Base-by-base conservation (phyloP, 1,140 invertebrate species). In the Coenobita brevimanus region DNA sequence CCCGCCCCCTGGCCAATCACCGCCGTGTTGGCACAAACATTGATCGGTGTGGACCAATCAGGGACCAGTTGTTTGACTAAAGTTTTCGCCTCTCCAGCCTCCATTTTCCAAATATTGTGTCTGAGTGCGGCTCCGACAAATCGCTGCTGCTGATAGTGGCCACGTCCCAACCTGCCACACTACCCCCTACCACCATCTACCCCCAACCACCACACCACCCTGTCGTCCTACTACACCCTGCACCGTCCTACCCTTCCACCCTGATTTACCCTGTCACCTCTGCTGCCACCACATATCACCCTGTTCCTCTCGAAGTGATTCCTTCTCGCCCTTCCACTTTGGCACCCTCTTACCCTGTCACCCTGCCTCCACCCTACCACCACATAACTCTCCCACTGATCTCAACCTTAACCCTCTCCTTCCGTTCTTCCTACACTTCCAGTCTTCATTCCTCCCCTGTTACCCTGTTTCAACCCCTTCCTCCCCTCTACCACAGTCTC, bases 11-110 rank as follows among this genome's bases (percentile, higher is more conserved):
- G 43, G 86, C 86, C 86, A 88, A 88, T 88, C 67, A 88, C 78
- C 43, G 64, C 41, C 86, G 86, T 88, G 86, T 88, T 88, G 62
- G 46, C 54, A 67, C 80, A 88, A 88, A 88, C 67, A 88, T 88
- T 88, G 86, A 88, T 88, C 86, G 50, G 79, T 88, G 86, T 88
- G 86, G 86, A 88, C 86, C 86, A 88, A 88, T 88, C 86, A 88
- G 86, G 46, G 86, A 78, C 38, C 86, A 88, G 79, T 82, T 88
- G 86, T 88, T 88, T 88, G 86, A 88, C 86, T 82, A 88, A 88
- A 88, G 86, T 88, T 88, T 88, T 88, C 64, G 67, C 21, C 79
- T 88, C 79, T 82, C 79, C 86, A 73, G 79, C 60, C 86, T 73
- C 79, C 86, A 82, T 82, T 88, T 88, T 88, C 79, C 86, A 82